Percentiles rank a stretch among this genome's conserved stretches.
Evolutionary conservation across 2,113 vertebrate genomes (phyloP).

Genomic region (Xenotilapia flavipinnis): DNA sequence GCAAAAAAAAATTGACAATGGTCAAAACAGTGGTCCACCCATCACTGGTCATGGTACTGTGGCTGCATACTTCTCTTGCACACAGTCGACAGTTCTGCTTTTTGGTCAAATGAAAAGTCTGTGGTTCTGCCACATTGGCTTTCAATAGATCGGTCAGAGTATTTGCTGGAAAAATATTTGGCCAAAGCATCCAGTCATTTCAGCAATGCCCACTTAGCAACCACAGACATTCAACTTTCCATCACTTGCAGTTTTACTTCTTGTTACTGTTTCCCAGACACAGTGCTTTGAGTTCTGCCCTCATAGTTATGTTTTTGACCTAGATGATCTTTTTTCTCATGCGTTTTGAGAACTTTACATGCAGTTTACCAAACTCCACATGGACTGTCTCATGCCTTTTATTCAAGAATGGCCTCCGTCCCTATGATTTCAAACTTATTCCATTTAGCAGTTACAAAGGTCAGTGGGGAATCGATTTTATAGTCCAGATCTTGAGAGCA

Average conservation of each 20-base stretch:
- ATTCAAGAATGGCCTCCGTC: accelerated
- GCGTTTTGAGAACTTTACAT: not conserved
- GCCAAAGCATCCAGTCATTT: not conserved
- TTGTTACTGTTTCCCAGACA: not conserved
- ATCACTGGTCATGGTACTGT: not conserved
- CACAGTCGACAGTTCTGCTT: not conserved
- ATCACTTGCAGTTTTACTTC: not conserved
- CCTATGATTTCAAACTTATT: not conserved
- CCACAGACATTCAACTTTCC: not conserved
- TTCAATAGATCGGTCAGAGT: not conserved
- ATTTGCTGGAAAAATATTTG: not conserved
- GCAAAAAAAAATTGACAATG: not conserved
- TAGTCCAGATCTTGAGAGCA: not conserved
- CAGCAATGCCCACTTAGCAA: not conserved
- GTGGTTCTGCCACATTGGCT: not conserved
- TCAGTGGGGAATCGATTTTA: not conserved
- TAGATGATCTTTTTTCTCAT: not conserved
- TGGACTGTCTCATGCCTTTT: not conserved
- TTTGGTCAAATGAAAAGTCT: not conserved
- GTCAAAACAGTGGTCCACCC: not conserved
- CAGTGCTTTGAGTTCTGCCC: not conserved
- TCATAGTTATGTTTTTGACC: not conserved
- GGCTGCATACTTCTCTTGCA: not conserved
- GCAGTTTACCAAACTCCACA: not conserved
- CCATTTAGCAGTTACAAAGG: not conserved